phyloP scores from a whole-genome alignment of 2,888 invertebrate genomes.

The Clusia tigrina region DNA sequence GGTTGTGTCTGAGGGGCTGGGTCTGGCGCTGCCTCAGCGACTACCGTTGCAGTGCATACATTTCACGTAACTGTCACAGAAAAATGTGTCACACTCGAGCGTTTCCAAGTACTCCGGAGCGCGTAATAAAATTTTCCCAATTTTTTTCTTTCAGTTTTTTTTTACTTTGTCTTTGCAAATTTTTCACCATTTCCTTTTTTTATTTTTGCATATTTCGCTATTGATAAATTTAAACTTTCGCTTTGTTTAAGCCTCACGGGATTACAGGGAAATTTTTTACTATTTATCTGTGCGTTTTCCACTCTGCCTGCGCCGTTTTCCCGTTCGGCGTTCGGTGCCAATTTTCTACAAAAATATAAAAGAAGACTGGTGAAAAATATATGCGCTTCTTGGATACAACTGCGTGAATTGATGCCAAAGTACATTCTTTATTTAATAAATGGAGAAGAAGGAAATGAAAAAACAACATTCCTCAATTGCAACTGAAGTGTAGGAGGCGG shows the following conservation, averaged over 20 bases:
- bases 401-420: not conserved
- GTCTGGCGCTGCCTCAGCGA: too few relatives aligned
- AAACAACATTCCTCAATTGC: constrained; percentile 15
- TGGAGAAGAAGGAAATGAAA: too few relatives aligned
- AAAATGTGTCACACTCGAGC: constrained; percentile 26
- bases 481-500: constrained; percentile 11
- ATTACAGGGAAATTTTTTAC: not conserved
- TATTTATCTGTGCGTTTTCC: not conserved
- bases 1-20: constrained; percentile 15
- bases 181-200: constrained; percentile 3
- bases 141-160: constrained; percentile 10
- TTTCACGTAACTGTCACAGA: constrained; percentile 21
- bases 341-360: not conserved
- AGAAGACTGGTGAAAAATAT: not conserved
- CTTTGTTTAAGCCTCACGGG: constrained; percentile 18
- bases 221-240: constrained; percentile 19
- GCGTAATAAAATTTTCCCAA: constrained; percentile 25
- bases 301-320: not conserved
- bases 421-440: too few relatives aligned
- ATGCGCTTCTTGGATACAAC: not conserved
- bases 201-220: constrained; percentile 1
- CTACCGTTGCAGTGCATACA: constrained; percentile 1
- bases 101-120: constrained; percentile 28
- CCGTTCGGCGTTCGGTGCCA: constrained; percentile 5
- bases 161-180: not conserved